Conservation (phyloP, 2,888 invertebrate genomes). For the Hipparchia sbordonii region DNA sequence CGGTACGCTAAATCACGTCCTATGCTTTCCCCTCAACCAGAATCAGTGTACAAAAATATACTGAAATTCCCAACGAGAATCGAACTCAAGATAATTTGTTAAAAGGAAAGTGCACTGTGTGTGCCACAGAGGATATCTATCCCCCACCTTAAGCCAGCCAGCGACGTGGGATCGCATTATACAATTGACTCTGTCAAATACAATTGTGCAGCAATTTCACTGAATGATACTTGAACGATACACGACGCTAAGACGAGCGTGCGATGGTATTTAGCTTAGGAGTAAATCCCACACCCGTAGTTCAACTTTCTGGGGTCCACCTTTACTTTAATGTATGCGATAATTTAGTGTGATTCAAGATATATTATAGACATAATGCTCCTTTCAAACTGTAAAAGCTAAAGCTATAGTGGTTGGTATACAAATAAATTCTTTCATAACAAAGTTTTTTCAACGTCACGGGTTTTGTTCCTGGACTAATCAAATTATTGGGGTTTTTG, state of each 20-base stretch:
- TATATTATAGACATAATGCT: too few species aligned
- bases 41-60: too few species aligned
- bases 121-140: neutral
- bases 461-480: too few species aligned
- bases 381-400: too few species aligned
- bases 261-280: constrained; percentile 15
- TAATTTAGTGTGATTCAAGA: too few species aligned
- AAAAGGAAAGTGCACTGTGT: neutral
- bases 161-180: constrained; percentile 47
- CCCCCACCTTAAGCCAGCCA: constrained; percentile 13
- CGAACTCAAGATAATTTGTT: neutral
- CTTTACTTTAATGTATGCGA: too few species aligned
- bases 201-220: constrained; percentile 43
- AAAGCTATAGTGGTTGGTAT: too few species aligned
- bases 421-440: too few species aligned
- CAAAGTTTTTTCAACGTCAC: too few species aligned
- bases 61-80: neutral
- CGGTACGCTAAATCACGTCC: too few species aligned
- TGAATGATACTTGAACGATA: constrained; percentile 26
- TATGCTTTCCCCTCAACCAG: too few species aligned
- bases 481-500: too few species aligned
- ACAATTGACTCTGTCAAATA: constrained; percentile 54
- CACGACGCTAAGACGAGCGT: constrained; percentile 18
- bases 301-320: neutral
- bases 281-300: neutral